Evolutionary conservation across 2,113 vertebrate species (phyloP), one percentile per base, ranked within the genome.

Genomic region (Nannospalax galili): DNA sequence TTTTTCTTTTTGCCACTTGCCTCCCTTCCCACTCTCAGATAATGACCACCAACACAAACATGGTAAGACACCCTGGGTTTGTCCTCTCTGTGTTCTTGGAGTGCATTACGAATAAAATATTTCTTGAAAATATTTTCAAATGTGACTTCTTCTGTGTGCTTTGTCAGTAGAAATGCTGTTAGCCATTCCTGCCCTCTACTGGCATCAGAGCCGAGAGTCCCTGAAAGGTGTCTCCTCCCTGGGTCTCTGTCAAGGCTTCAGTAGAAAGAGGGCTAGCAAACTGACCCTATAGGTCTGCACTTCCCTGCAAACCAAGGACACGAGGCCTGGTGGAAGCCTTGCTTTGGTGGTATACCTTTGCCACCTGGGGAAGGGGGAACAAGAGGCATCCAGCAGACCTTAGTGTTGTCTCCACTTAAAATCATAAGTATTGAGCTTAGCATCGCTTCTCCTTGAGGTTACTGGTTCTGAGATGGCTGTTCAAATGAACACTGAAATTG

Each of bases 1-100:
- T 70, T n/a, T 98, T 98, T 97, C 98, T 98, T 98, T 98, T 98
- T 98, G 98, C 98, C 98, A 98, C 98, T 99, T 98, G 99, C 99
- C 98, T 99, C 98, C 99, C 98, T 99, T 99, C 98, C 98, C 99
- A 98, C 98, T 98, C 98, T 99, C 99, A 99, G 99, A 99, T 99
- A 99, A 99, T 99, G 99, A 99, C 99, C 98, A 98, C 99, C 99
- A 99, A 98, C 99, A 99, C 99, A 97, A 99, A 99, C 98, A 99
- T 99, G 99, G 99, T 99, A 99, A 99, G 99, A 99, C 98, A 98
- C 97, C 93, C 88, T 95, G 97, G 97, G 96, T 98, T 97, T 98
- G 98, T 98, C 97, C 95, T 93, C 93, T 96, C 94, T 97, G 73
- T 98, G 98, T 98, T 97, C 97, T 97, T 98, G 97, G 96, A 97